phyloP scores from a whole-genome alignment of 2,888 invertebrate species.

The Perizoma flavofasciatum region DNA sequence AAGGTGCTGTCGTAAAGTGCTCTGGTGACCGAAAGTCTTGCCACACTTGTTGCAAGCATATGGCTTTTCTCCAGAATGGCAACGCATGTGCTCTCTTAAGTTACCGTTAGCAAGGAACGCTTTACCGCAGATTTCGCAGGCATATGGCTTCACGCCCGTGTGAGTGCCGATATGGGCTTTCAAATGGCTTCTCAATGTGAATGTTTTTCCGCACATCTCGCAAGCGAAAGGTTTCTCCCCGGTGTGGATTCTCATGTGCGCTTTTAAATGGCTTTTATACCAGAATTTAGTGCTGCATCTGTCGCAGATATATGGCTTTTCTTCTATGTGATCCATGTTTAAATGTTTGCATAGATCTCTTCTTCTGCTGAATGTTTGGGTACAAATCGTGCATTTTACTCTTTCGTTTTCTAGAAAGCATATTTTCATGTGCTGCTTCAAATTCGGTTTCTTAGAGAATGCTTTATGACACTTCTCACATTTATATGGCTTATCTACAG shows the following conservation, averaged over 20 bases:
- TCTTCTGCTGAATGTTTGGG: not conserved
- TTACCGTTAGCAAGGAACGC: constrained; percentile 12
- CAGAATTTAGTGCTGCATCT: constrained; percentile 15
- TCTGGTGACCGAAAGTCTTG: constrained; percentile 15
- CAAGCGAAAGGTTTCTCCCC: constrained; percentile 26
- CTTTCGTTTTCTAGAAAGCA: not conserved
- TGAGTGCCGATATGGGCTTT: constrained; percentile 27
- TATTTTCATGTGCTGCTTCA: constrained; percentile 4
- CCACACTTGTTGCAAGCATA: constrained; percentile 1
- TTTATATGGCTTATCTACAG: constrained; percentile 1
- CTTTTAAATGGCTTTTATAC: constrained; percentile 17
- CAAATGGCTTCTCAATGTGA: constrained; percentile 18
- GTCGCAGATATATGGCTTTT: constrained; percentile 7
- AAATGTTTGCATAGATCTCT: constrained; percentile 1
- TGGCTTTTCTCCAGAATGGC: constrained; percentile 10
- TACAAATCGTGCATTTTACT: not conserved
- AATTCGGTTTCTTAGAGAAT: not conserved
- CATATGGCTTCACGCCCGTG: constrained; percentile 19
- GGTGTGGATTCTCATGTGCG: constrained; percentile 23
- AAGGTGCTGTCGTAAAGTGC: constrained; percentile 10
- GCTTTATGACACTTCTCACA: not conserved
- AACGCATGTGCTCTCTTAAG: constrained; percentile 8
- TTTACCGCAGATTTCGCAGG: constrained; percentile 25
- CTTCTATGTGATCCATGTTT: not conserved
- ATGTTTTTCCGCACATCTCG: constrained; percentile 26